Evolutionary conservation across 2,888 invertebrate species (phyloP), one percentile per base, ranked within the genome.

Genomic region (Sycophila texana): DNA sequence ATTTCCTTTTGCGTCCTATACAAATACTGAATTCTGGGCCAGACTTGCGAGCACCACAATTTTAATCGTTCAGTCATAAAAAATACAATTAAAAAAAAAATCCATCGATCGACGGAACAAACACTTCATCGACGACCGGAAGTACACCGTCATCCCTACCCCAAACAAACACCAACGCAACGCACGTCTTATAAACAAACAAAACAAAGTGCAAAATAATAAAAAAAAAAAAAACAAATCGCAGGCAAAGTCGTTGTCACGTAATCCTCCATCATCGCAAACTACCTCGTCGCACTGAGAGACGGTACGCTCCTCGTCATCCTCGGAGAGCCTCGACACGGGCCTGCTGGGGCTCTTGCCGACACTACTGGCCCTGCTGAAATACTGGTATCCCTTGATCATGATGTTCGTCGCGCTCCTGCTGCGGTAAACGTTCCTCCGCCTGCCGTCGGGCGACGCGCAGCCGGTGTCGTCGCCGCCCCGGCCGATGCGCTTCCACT

Each of bases 341-440:
- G 84, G 81, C 63, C 88, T 87, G 3, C 88, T 86, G 0, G 86
- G 85, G 60, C 86, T 88, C 75, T 83, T 88, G 0, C 84, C 81
- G 82, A 90, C 74, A 89, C 92, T 88, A 80, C 81, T 84, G 26
- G 88, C 80, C 85, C 91, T 83, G 87, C 91, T 84, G 84, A 93
- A 94, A 86, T 95, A 91, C 86, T 95, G 95, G 90, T 95, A 96
- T 0, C 96, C 96, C 88, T 95, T 95, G 75, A 96, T 96, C 93
- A 95, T 93, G 82, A 96, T 96, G 88, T 96, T 96, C 39, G 95
- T 95, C 0, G 95, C 95, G 83, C 96, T 96, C 82, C 93, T 93
- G 1, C 95, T 95, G 47, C 85, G 68, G 5, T 30, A 53, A 16
- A 75, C 4, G 10, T 76, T 74, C 2, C 81, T 81, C 12, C 79